These are phyloP conservation scores for Copidosoma floridanum DNA, from an alignment of 1,140 invertebrate genomes.

Conservation along the genomic window DNA sequence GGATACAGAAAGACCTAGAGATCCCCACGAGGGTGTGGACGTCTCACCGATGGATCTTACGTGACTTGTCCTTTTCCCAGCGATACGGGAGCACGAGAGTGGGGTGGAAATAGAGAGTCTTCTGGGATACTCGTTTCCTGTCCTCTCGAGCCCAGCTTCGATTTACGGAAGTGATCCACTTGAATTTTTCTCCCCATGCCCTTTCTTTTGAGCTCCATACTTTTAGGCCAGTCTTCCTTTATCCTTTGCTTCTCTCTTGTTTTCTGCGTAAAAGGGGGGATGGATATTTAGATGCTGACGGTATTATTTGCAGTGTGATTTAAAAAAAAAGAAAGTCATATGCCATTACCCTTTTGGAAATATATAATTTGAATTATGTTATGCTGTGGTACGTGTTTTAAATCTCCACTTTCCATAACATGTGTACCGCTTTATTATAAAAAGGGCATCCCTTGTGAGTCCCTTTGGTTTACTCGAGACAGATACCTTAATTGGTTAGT, in stretches of 20 bases:
- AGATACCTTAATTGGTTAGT: no score
- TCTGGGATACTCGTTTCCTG: constrained; percentile 31
- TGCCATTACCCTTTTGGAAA: no score
- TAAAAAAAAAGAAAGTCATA: no score
- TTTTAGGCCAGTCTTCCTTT: neutral
- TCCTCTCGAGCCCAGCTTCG: constrained; percentile 23
- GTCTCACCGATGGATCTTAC: constrained; percentile 35
- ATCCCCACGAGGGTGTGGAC: constrained; percentile 8
- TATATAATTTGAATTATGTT: no score
- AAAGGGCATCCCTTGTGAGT: no score
- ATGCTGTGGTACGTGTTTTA: no score
- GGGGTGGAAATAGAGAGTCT: neutral
- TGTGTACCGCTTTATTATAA: no score
- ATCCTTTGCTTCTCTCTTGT: neutral
- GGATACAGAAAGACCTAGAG: neutral
- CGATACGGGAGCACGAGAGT: constrained; percentile 13
- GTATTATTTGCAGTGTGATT: no score
- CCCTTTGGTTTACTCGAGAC: no score
- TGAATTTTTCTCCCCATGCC: neutral
- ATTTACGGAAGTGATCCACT: constrained; percentile 25
- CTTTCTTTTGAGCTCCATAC: neutral
- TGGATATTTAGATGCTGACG: no score
- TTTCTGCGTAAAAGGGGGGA: neutral
- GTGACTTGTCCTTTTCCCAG: constrained; percentile 28
- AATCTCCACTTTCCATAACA: no score